Evolutionary conservation across 2,797 vertebrate species (phyloP).

Genomic region (Clarias pachynema): DNA sequence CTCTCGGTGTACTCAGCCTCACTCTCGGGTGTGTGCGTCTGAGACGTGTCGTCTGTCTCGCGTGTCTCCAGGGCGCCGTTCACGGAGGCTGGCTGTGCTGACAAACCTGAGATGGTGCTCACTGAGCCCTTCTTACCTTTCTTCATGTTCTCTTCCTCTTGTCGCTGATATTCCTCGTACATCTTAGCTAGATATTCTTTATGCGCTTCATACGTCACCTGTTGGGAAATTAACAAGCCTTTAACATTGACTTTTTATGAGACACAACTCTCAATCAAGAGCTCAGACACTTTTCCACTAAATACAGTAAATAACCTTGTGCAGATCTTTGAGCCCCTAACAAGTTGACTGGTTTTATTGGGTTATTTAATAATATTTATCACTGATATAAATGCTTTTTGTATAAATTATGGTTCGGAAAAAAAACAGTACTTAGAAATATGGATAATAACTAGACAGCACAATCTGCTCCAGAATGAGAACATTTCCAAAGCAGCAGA

Average conservation of each 20-base stretch:
- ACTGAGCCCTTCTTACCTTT: constrained; percentile 98
- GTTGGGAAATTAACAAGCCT: neutral
- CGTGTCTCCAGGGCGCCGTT: constrained; percentile 93
- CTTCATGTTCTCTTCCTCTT: constrained; percentile 99
- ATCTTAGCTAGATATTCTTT: constrained; percentile 99
- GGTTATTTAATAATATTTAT: neutral
- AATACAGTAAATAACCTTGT: too few species aligned
- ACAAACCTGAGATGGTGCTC: constrained; percentile 97
- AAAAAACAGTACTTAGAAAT: neutral
- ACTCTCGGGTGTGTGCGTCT: constrained; percentile 96
- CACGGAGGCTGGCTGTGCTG: constrained; percentile 85
- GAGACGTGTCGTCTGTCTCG: constrained; percentile 90
- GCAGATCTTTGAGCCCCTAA: neutral
- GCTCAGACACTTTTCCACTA: neutral
- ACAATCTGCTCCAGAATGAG: neutral
- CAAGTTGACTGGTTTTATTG: neutral
- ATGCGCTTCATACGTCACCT: constrained; percentile 99
- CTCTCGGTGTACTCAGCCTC: constrained; percentile 93
- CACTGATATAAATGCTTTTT: neutral
- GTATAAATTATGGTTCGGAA: neutral
- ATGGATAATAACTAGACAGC: neutral
- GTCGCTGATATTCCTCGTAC: constrained; percentile 99
- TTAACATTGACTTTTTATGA: neutral
- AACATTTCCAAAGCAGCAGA: neutral
- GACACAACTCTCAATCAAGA: neutral